Evolutionary conservation across 2,797 vertebrate genomes (phyloP).

Genomic region (Scolopax bukidnonensis): DNA sequence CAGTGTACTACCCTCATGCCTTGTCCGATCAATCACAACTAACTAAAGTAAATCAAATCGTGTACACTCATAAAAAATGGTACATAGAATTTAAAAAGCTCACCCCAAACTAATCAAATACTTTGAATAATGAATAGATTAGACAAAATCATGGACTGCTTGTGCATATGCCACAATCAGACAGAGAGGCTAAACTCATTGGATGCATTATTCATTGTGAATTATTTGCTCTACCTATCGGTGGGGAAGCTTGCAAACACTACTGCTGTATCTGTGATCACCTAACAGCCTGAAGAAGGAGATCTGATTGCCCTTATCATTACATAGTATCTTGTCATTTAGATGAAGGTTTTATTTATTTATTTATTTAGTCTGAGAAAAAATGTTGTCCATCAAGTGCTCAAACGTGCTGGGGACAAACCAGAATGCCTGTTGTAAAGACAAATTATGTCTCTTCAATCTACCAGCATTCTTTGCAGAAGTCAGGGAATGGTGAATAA

Average conservation of each 20-base stretch:
- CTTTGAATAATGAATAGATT: conserved; percentile 48
- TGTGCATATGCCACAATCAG: conserved; percentile 14
- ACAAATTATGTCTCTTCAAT: not conserved
- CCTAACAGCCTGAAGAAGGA: conserved; percentile 39
- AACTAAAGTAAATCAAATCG: not conserved
- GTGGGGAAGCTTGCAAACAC: conserved; percentile 59
- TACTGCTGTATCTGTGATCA: conserved; percentile 29
- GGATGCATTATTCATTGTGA: conserved; percentile 63
- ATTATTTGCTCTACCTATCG: conserved; percentile 46
- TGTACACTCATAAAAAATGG: not conserved
- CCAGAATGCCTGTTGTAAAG: not conserved
- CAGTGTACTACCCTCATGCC: not conserved
- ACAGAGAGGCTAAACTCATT: conserved; percentile 31
- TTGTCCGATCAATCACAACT: not conserved
- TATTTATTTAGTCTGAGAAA: not conserved
- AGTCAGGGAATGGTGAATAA: not conserved
- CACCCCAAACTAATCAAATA: conserved; percentile 51
- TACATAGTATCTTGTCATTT: not conserved
- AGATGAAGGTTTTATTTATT: not conserved
- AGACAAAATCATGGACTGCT: conserved; percentile 45
- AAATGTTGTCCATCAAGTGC: conserved; percentile 18
- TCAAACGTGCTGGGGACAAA: not conserved
- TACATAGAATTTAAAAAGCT: conserved; percentile 3
- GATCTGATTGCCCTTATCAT: conserved; percentile 51
- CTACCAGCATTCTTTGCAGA: not conserved